Evolutionary conservation across 1,140 invertebrate genomes (phyloP), one percentile per base, ranked within the genome.

Genomic region (Ptiloglossa arizonensis): DNA sequence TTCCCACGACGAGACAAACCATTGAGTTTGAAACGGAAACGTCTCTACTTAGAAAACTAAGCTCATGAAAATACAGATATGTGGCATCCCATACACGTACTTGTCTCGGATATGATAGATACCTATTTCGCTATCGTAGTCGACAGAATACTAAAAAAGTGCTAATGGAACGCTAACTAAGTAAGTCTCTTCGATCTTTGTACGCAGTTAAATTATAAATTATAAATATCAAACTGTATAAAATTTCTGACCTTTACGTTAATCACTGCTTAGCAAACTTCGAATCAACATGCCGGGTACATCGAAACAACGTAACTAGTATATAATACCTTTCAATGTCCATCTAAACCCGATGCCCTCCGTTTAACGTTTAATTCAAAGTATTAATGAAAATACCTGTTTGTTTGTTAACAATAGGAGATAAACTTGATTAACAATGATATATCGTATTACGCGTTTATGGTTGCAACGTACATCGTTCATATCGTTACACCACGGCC

Each of bases 31-130:
- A 48, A 87, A 87, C 71, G 68, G 68, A 86, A 89, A 81, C 63
- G 66, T 69, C 11, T 27, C 62, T 76, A 82, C 78, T 85, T 90
- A 87, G 79, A 89, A 92, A 90, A 90, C 81, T 85, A 90, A 86
- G 72, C 76, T 89, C 88, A 91, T 91, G 88, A 92, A 91, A 91
- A 91, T 91, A 91, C 90, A 90, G 87, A 91, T 91, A 90, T 89
- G 87, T 88, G 88, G 57, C 72, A 77, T 81, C 81, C 75, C 80
- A 64, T 32, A 38, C 13, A 57, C 54, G 52, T 50, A 66, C 70
- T 71, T 59, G 27, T 68, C 54, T 71, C 56, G 54, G 69, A 60
- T 74, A 81, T 22, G 69, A 46, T 73, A 69, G 52, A 29, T 35
- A 35, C 32, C 32, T 80, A 77, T 84, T 56, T 74, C 74, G 70